phyloP scores from a whole-genome alignment of 1,140 invertebrate species.

The Agraylea sexmaculata region DNA sequence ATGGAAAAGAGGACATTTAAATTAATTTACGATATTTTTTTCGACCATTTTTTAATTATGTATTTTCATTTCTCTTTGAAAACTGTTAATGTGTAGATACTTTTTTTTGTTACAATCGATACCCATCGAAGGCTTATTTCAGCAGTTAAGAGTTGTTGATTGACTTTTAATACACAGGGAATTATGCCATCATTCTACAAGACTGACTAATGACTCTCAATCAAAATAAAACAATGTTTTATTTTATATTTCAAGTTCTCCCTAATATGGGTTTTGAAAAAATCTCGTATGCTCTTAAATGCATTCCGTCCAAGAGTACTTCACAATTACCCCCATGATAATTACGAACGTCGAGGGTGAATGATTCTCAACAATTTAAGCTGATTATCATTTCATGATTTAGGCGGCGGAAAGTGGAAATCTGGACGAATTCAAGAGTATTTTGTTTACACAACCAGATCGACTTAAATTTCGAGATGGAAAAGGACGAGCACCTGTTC shows the following conservation, averaged over 20 bases:
- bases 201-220: background rate
- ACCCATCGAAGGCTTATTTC: background rate
- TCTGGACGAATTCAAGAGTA: slow-evolving; percentile 60
- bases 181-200: background rate
- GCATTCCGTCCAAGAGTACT: no score
- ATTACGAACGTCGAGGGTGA: background rate
- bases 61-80: background rate
- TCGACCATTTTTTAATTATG: background rate
- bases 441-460: slow-evolving; percentile 55
- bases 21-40: background rate
- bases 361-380: background rate
- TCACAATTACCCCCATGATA: background rate
- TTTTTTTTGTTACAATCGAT: background rate
- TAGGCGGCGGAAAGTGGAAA: slow-evolving; percentile 75
- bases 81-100: background rate
- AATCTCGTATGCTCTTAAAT: no score
- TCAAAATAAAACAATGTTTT: background rate
- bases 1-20: background rate
- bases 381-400: slow-evolving; percentile 9
- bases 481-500: slow-evolving; percentile 58
- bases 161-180: background rate
- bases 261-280: no score
- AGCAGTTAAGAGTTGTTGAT: background rate
- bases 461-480: slow-evolving; percentile 57
- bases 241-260: no score